These are phyloP conservation scores for Dorcus hopei DNA, from an alignment of 2,888 invertebrate genomes.

Conservation along the genomic window DNA sequence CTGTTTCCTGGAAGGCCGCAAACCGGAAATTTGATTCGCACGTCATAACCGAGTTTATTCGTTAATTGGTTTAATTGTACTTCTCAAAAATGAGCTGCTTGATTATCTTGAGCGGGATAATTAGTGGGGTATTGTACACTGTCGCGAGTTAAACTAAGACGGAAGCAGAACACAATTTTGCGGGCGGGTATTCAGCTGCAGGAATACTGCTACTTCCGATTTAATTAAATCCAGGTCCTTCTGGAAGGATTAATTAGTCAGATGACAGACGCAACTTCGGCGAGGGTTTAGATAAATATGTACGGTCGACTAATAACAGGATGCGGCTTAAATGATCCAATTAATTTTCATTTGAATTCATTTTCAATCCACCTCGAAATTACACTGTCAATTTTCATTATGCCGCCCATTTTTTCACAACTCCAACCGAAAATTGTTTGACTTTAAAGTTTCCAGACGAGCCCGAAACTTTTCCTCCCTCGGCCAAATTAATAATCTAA, in stretches of 20 bases:
- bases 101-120: neutral
- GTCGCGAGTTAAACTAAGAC: neutral
- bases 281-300: slow-evolving; percentile 40
- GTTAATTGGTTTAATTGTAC: too few relatives aligned
- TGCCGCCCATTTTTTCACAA: neutral
- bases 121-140: neutral
- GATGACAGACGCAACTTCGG: slow-evolving; percentile 42
- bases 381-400: slow-evolving; percentile 31
- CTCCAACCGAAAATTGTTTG: neutral
- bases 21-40: slow-evolving; percentile 5
- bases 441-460: neutral
- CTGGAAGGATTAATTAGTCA: slow-evolving; percentile 45
- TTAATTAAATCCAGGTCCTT: slow-evolving; percentile 45
- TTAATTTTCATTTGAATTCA: slow-evolving; percentile 44
- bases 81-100: neutral
- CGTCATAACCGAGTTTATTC: too few relatives aligned
- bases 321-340: slow-evolving; percentile 43
- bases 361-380: slow-evolving; percentile 35
- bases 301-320: slow-evolving; percentile 41
- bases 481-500: neutral
- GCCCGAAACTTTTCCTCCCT: neutral
- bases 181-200: slow-evolving; percentile 38
- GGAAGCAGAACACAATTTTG: slow-evolving; percentile 23
- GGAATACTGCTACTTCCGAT: slow-evolving; percentile 44
- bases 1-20: neutral